These are phyloP conservation scores for Herpailurus yagouaroundi DNA, from an alignment of 2,113 vertebrate genomes.

Conservation along the genomic window DNA sequence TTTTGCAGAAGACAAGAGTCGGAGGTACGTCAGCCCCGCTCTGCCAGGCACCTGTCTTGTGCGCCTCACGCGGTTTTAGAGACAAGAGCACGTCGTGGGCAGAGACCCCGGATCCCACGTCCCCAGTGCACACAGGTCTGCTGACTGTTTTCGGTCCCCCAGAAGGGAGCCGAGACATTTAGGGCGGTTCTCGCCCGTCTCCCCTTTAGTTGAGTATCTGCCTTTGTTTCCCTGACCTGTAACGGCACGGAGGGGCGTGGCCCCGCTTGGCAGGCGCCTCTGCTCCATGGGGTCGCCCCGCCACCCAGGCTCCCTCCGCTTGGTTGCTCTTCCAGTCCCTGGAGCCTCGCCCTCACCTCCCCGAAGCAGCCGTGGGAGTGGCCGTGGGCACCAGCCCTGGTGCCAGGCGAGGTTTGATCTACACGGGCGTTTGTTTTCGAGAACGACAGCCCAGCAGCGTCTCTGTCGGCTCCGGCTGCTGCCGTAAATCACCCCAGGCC, in stretches of 20 bases:
- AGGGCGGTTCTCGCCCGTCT: accelerated
- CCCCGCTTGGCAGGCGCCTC: background rate
- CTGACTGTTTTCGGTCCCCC: accelerated
- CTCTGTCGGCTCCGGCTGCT: background rate
- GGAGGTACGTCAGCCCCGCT: accelerated
- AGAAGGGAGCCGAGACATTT: accelerated
- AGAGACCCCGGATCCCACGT: accelerated
- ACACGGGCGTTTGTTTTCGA: accelerated
- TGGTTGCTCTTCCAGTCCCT: background rate
- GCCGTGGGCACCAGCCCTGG: accelerated
- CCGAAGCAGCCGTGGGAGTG: accelerated
- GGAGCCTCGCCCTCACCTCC: accelerated
- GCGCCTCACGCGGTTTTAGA: accelerated
- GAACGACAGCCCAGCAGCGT: accelerated
- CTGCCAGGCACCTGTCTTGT: accelerated
- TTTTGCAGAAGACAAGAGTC: background rate
- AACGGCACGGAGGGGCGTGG: accelerated
- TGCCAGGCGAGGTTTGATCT: too few relatives aligned
- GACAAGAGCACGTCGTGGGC: accelerated
- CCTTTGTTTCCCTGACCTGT: background rate
- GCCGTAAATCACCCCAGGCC: accelerated
- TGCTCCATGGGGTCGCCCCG: background rate
- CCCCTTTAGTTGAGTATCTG: background rate
- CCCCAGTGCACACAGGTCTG: accelerated
- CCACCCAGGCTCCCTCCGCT: background rate